These are phyloP conservation scores for Heteromurus nitidus DNA, from an alignment of 2,888 invertebrate genomes.

Conservation along the genomic window DNA sequence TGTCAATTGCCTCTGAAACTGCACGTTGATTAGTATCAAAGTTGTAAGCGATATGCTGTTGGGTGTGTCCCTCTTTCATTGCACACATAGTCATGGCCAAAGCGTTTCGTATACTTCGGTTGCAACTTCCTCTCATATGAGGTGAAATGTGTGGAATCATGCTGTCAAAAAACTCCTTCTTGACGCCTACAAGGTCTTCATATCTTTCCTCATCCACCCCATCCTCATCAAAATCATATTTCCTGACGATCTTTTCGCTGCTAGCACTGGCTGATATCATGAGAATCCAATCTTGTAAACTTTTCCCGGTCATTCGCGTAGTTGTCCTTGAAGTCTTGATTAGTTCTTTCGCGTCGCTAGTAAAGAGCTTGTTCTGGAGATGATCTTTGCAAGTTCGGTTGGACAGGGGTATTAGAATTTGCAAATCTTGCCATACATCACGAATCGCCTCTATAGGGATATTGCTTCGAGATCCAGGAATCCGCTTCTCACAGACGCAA, in stretches of 20 bases:
- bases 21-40: slow-evolving; percentile 28
- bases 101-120: slow-evolving; percentile 29
- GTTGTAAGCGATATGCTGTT: slow-evolving; percentile 1
- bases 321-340: background rate
- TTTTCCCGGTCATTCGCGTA: too few species aligned
- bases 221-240: background rate
- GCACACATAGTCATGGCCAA: slow-evolving; percentile 40
- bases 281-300: too few species aligned
- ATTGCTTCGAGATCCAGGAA: background rate
- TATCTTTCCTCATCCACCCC: slow-evolving; percentile 1
- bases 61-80: slow-evolving; percentile 14
- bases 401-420: background rate
- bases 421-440: background rate
- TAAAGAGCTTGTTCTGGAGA: background rate
- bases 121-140: background rate
- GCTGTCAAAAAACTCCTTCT: background rate
- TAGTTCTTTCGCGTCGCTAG: background rate
- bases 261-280: background rate
- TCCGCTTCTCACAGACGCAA: background rate
- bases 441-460: background rate
- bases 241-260: too few species aligned
- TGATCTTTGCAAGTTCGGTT: background rate
- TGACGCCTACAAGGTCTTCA: background rate
- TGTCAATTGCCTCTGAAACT: slow-evolving; percentile 17
- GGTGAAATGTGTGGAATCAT: background rate